These are phyloP conservation scores for Microtus obscurus DNA, from an alignment of 2,797 vertebrate species.

Conservation along the genomic window DNA sequence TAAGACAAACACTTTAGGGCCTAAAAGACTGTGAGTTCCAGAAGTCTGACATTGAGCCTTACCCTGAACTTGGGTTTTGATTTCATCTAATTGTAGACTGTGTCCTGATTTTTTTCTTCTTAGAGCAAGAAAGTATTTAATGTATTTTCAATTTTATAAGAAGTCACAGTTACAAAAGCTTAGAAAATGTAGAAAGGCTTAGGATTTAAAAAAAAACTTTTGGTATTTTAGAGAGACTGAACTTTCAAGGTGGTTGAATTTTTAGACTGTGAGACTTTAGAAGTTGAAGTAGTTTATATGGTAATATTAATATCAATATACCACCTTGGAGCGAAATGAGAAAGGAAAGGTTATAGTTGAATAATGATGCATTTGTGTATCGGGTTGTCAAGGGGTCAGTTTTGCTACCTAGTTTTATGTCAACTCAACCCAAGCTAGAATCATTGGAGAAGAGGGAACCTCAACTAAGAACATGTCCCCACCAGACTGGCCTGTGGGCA, in stretches of 20 bases:
- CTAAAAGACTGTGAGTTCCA: background rate
- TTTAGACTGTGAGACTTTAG: background rate
- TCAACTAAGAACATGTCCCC: background rate
- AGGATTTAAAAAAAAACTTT: background rate
- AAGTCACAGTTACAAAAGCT: background rate
- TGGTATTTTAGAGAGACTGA: no score
- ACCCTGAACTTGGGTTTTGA: background rate
- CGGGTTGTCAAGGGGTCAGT: background rate
- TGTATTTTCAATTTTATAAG: background rate
- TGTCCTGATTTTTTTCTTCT: background rate
- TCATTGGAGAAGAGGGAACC: background rate
- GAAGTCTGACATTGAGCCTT: background rate
- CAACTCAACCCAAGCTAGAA: background rate
- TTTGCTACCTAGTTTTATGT: background rate
- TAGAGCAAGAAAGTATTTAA: background rate
- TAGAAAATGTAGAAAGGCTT: background rate
- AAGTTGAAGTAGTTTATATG: background rate
- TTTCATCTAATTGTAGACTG: background rate
- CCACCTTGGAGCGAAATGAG: background rate
- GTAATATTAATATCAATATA: background rate
- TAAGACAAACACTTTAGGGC: background rate
- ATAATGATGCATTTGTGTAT: background rate
- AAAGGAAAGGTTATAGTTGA: background rate
- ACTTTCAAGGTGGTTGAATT: background rate
- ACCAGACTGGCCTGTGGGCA: no score